Evolutionary conservation across 2,888 invertebrate species (phyloP).

Genomic region (Stenichneumon culpator): DNA sequence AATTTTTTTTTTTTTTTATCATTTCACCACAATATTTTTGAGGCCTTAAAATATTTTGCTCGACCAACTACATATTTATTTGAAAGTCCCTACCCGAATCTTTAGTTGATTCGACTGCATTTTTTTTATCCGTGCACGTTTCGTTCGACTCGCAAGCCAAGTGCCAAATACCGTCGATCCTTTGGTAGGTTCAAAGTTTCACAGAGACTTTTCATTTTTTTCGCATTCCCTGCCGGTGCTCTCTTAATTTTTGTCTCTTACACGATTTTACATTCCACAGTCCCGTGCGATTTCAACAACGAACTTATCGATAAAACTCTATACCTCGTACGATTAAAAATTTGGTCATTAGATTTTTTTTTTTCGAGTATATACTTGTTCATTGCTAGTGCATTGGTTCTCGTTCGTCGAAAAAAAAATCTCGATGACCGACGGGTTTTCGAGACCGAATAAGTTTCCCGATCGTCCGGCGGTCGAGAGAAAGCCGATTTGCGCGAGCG

Average conservation of each 20-base stretch:
- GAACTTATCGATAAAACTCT: constrained; percentile 7
- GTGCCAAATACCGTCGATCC: background rate
- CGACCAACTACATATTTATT: too few species aligned
- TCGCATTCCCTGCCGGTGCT: background rate
- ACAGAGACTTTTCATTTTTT: background rate
- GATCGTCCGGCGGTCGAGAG: background rate
- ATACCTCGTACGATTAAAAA: constrained; percentile 6
- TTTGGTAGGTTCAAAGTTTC: background rate
- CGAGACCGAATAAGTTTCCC: constrained; percentile 5
- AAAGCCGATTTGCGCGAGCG: background rate
- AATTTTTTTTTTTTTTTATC: too few species aligned
- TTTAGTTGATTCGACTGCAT: too few species aligned
- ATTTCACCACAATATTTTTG: too few species aligned
- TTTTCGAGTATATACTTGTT: constrained; percentile 3
- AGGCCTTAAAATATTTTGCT: too few species aligned
- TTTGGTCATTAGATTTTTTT: background rate
- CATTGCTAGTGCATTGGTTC: constrained; percentile 24
- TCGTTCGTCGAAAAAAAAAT: constrained; percentile 16
- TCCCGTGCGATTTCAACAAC: constrained; percentile 21
- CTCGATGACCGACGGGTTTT: background rate
- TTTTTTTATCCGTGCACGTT: background rate
- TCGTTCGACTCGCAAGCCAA: background rate
- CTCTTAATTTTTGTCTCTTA: constrained; percentile 4
- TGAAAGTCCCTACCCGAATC: too few species aligned
- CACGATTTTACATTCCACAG: constrained; percentile 30